Base-by-base conservation (phyloP, 2,888 invertebrate genomes). In the Dimorphilus gyrociliatus region DNA sequence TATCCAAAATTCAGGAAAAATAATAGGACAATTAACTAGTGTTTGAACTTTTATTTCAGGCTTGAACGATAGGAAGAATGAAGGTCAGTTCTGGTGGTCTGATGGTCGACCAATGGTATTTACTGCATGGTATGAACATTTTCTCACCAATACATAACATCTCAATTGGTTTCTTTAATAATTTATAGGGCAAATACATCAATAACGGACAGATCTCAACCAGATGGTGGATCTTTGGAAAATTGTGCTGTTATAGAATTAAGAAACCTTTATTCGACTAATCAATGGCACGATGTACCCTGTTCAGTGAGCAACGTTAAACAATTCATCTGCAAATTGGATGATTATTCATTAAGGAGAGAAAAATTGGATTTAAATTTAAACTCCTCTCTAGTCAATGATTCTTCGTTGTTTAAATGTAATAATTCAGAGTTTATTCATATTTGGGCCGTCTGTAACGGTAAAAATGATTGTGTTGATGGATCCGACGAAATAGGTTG, bases 101-200 rank as follows among this genome's bases (percentile, higher is more conserved):
- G 30, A 30, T 17, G 18, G 16, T 8, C 26, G 25, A 6, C 25
- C 30, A 2, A 12, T 30, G 7, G 26, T 23, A n/a, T 30, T 25
- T 26, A 30, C n/a, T 30, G 30, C 30, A n/a, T 30, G 30, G 30
- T 30, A 12, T 12, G 16, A 29, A 24, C 13, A 24, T 18, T 17
- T 28, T 21, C 19, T 28, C 28, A n/a, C n/a, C n/a, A n/a, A n/a
- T n/a, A n/a, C n/a, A n/a, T n/a, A n/a, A n/a, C n/a, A n/a, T n/a
- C n/a, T n/a, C n/a, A n/a, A n/a, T n/a, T n/a, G n/a, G n/a, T n/a
- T n/a, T n/a, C n/a, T n/a, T n/a, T n/a, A n/a, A n/a, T n/a, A n/a
- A n/a, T n/a, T n/a, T n/a, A n/a, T n/a, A n/a, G n/a, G n/a, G n/a
- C n/a, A n/a, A n/a, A n/a, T n/a, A n/a, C n/a, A n/a, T n/a, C n/a